Evolutionary conservation across 2,113 vertebrate genomes (phyloP).

Genomic region (Pygoscelis adeliae): DNA sequence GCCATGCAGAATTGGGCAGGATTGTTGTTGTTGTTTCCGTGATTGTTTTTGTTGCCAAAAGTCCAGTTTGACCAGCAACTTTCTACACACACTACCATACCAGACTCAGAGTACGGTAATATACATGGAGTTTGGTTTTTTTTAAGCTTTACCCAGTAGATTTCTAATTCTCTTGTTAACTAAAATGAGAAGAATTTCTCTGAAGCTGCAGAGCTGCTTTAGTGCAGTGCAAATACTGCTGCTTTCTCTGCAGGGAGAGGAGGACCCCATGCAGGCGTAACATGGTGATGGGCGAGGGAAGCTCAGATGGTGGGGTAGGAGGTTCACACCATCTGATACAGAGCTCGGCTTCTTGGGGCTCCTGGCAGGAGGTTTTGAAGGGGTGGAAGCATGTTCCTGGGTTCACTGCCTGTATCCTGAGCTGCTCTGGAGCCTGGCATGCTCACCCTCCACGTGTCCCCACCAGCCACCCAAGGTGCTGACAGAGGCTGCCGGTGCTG

Average conservation of each 20-base stretch:
- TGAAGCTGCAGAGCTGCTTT: background rate
- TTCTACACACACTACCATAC: rapidly evolving
- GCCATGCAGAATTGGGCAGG: background rate
- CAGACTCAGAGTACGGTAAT: background rate
- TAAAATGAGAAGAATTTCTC: background rate
- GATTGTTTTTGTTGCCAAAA: background rate
- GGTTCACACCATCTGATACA: background rate
- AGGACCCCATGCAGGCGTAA: background rate
- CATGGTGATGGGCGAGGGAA: rapidly evolving
- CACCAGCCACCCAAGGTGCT: background rate
- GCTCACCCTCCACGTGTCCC: rapidly evolving
- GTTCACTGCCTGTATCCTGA: background rate
- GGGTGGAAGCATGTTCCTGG: background rate
- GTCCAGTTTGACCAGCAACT: background rate
- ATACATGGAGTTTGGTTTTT: background rate
- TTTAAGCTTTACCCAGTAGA: background rate
- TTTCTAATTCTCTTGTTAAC: background rate
- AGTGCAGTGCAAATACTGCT: background rate
- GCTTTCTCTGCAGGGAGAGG: background rate
- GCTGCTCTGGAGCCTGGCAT: background rate
- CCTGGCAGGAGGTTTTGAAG: background rate
- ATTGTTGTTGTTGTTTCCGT: background rate
- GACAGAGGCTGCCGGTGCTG: background rate
- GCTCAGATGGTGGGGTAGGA: background rate
- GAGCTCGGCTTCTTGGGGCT: background rate